Base-by-base conservation (phyloP, 1,140 invertebrate genomes). In the Panagrolaimus sp. region DNA sequence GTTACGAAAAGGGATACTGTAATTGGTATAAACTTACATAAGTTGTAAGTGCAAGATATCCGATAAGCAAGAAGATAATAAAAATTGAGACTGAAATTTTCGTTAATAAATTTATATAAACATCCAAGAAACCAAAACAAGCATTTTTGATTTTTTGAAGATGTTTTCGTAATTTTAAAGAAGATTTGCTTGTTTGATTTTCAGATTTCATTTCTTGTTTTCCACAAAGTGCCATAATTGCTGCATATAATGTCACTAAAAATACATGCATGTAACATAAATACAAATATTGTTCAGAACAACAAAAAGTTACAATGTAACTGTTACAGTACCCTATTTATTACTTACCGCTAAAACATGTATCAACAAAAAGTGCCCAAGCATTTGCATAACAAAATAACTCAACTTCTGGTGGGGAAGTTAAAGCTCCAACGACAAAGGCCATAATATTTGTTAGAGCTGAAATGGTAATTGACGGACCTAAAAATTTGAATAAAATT, bases 391-490 rank as follows among this genome's bases (percentile, higher is more conserved):
- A 66, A 47, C 66, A 72, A 14, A 78, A 66, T 10, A 78, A 67
- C 15, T 75, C 67, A 44, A 77, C 71, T 63, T 78, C 76, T 9
- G 76, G 76, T n/a, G 72, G 55, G n/a, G 65, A 52, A 15, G 71
- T 78, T 48, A 69, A 71, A 12, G 76, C 65, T 38, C 76, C 76
- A 9, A 79, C 74, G 9, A 63, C 32, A 44, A 76, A 75, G 8
- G 76, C 76, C n/a, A 78, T 66, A 24, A 78, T 78, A 46, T 78
- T 78, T 12, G 76, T 78, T 8, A 75, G 52, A 0, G 76, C 72
- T 7, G 72, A 74, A 28, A 78, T 70, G 0, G 68, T 52, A 46
- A 78, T 78, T 2, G 76, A 71, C 9, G 76, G 76, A 63, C 73
- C n/a, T n/a, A n/a, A n/a, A n/a, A n/a, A n/a, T n/a, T n/a, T n/a